phyloP scores from a whole-genome alignment of 2,888 invertebrate species.

The Ommatoiulus sabulosus region DNA sequence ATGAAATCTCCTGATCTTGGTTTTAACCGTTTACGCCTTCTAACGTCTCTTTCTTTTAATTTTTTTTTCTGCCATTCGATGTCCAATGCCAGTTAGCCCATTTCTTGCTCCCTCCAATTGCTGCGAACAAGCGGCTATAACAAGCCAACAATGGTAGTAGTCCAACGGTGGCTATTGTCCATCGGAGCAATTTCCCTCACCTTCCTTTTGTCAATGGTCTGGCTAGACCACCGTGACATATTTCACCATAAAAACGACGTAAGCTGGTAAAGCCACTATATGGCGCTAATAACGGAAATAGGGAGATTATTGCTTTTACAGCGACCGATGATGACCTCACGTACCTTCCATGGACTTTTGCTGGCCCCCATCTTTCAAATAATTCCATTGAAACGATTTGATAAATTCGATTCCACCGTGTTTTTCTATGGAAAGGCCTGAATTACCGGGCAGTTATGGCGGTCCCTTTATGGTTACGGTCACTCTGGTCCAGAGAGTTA shows the following conservation, averaged over 20 bases:
- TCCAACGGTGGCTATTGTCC: constrained; percentile 50
- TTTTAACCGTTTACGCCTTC: not conserved
- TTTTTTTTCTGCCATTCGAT: not conserved
- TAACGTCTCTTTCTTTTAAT: constrained; percentile 5
- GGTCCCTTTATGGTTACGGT: constrained; percentile 55
- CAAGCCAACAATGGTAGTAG: constrained; percentile 52
- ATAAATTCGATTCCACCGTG: constrained; percentile 58
- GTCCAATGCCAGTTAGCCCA: not conserved
- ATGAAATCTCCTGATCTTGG: constrained; percentile 37
- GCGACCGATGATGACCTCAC: constrained; percentile 58
- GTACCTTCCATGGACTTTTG: constrained; percentile 45
- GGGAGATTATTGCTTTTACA: constrained; percentile 58
- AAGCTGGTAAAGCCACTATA: constrained; percentile 42
- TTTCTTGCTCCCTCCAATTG: constrained; percentile 50
- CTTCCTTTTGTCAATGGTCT: constrained; percentile 44
- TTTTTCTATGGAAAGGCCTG: constrained; percentile 53
- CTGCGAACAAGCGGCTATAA: constrained; percentile 54
- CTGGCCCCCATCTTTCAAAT: constrained; percentile 29
- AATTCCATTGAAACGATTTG: constrained; percentile 56
- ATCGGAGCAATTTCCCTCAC: constrained; percentile 49
- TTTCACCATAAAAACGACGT: constrained; percentile 44
- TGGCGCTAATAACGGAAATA: constrained; percentile 58
- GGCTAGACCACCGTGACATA: constrained; percentile 47
- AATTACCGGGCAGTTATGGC: constrained; percentile 57
- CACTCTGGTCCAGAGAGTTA: constrained; percentile 52